These are phyloP conservation scores for Gastrophryne carolinensis DNA, from an alignment of 2,797 vertebrate species.

Conservation along the genomic window DNA sequence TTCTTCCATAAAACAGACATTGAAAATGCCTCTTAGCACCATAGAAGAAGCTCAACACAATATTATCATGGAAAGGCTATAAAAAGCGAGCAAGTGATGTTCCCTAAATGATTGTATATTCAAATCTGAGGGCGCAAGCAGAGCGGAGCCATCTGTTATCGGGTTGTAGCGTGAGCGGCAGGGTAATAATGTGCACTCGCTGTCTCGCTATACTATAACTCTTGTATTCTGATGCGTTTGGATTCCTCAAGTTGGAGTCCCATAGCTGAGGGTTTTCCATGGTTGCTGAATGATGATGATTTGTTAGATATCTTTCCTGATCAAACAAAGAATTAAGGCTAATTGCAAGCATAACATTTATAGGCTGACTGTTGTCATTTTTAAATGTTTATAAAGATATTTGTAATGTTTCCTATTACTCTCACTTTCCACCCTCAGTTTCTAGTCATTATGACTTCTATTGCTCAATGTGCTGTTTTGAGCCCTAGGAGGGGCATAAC, in stretches of 20 bases:
- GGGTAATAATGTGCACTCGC: constrained; percentile 1
- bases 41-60: background rate
- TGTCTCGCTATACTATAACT: constrained; percentile 16
- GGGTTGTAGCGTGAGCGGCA: background rate
- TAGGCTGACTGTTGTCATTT: no score
- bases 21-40: background rate
- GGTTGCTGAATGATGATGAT: no score
- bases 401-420: no score
- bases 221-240: constrained; percentile 18
- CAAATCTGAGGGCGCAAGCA: constrained; percentile 20
- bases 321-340: no score
- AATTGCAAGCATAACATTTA: no score
- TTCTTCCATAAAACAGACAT: background rate
- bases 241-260: background rate
- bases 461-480: no score
- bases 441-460: no score
- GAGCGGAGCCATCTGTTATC: constrained; percentile 44
- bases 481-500: no score
- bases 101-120: constrained; percentile 38
- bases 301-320: no score
- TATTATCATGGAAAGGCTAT: constrained; percentile 26
- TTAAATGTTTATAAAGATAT: no score
- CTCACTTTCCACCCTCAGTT: no score
- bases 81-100: constrained; percentile 32
- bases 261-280: background rate